Percentiles rank a stretch among this genome's conserved stretches.
These are phyloP conservation scores for Holacanthus passer DNA, from an alignment of 2,113 vertebrate genomes.

Conservation along the genomic window DNA sequence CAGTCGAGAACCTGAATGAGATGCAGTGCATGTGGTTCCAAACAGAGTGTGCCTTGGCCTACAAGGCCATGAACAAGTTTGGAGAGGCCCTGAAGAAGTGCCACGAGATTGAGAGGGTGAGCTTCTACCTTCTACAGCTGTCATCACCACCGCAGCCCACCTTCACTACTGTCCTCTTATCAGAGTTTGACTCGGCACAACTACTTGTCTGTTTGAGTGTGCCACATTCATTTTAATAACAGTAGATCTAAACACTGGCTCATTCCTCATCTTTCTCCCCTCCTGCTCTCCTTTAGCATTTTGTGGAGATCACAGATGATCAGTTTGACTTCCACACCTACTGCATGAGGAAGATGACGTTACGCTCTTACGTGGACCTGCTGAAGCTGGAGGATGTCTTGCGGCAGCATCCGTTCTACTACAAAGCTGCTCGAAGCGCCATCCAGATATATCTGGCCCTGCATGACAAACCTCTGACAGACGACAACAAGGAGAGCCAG, in stretches of 20 bases:
- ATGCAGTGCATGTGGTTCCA: slow-evolving; percentile 99
- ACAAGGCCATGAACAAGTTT: slow-evolving; percentile 92
- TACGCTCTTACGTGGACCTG: slow-evolving; percentile 96
- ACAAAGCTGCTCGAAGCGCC: slow-evolving; percentile 92
- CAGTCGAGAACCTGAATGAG: slow-evolving; percentile 93
- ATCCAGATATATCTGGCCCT: slow-evolving; percentile 95
- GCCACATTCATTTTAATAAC: background rate
- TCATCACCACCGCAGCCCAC: background rate
- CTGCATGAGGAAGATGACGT: slow-evolving; percentile 97
- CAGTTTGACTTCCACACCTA: slow-evolving; percentile 99
- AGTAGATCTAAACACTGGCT: background rate
- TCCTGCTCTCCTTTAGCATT: slow-evolving; percentile 85
- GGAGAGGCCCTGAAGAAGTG: slow-evolving; percentile 96
- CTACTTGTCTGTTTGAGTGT: background rate
- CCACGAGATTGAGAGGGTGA: slow-evolving; percentile 95
- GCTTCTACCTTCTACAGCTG: background rate
- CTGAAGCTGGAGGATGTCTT: slow-evolving; percentile 94
- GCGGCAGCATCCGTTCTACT: slow-evolving; percentile 95
- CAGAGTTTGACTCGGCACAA: too few relatives aligned
- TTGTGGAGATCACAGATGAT: slow-evolving; percentile 97
- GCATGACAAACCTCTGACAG: slow-evolving; percentile 93
- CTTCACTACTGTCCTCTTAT: too few relatives aligned
- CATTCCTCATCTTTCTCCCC: background rate
- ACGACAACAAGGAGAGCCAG: slow-evolving; percentile 94
- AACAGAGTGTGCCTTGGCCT: slow-evolving; percentile 93